phyloP scores from a whole-genome alignment of 2,888 invertebrate species.

The Galerucella pusilla region DNA sequence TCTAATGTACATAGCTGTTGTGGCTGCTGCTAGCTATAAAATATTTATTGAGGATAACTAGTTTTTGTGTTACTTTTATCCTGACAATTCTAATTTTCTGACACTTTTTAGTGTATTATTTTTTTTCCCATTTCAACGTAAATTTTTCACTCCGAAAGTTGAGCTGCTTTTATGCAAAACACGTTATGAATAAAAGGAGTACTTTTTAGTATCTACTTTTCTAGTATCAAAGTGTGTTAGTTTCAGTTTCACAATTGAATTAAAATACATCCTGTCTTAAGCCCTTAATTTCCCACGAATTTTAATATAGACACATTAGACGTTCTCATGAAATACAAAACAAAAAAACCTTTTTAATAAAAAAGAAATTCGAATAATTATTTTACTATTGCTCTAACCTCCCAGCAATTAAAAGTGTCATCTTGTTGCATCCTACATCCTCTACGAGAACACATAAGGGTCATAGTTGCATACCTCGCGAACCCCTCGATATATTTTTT shows the following conservation, averaged over 20 bases:
- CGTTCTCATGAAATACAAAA: neutral
- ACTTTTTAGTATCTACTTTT: too few relatives aligned
- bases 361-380: conserved; percentile 27
- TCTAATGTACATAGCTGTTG: conserved; percentile 14
- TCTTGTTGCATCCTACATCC: conserved; percentile 16
- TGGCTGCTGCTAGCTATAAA: neutral
- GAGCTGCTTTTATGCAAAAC: too few relatives aligned
- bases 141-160: too few relatives aligned
- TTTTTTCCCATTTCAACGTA: too few relatives aligned
- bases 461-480: conserved; percentile 15
- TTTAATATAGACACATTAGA: neutral
- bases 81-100: neutral
- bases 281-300: conserved; percentile 1
- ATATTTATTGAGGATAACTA: neutral
- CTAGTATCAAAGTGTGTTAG: too few relatives aligned
- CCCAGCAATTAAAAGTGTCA: conserved; percentile 32
- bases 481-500: conserved; percentile 46
- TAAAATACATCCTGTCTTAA: neutral
- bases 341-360: conserved; percentile 10
- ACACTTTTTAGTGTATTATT: too few relatives aligned
- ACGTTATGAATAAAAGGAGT: too few relatives aligned
- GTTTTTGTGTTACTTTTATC: neutral
- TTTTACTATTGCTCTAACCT: conserved; percentile 12
- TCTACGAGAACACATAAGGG: conserved; percentile 22
- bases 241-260: neutral